Base-by-base conservation (phyloP, 2,888 invertebrate species). In the Elegia similella region DNA sequence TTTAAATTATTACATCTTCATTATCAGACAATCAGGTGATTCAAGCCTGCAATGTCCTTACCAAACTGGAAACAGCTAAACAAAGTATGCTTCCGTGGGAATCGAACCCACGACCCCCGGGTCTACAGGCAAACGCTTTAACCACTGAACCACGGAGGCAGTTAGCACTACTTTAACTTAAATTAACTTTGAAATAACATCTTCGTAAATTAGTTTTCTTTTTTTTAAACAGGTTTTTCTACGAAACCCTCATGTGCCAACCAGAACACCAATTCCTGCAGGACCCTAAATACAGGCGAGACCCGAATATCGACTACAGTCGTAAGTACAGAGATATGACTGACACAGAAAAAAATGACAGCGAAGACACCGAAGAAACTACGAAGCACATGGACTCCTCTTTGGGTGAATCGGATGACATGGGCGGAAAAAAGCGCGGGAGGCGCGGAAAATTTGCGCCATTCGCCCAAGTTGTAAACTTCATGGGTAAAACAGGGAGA, bases 171-270 rank as follows among this genome's bases (percentile, higher is more conserved):
- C n/a, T n/a, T n/a, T n/a, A n/a, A n/a, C n/a, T n/a, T n/a, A n/a
- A n/a, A n/a, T n/a, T n/a, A n/a, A n/a, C n/a, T n/a, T n/a, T n/a
- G n/a, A n/a, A n/a, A n/a, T n/a, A n/a, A n/a, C n/a, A n/a, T n/a
- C n/a, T n/a, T n/a, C n/a, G n/a, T n/a, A n/a, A n/a, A n/a, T n/a
- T n/a, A n/a, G n/a, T n/a, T n/a, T n/a, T n/a, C n/a, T n/a, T n/a
- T n/a, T 23, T 23, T 23, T 23, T 23, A 23, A 23, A 2, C 23
- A 23, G 23, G 52, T 88, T 78, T 62, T 88, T 90, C 62, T 89
- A 87, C 60, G 90, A 90, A 1, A 82, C 87, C 0, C 76, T 90
- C 0, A 82, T 87, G 84, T 90, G 89, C 58, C 80, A 86, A 0
- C 68, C 80, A 0, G 77, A 80, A 0, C 73, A 71, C 6, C 48